A percentile compares a stretch with the other conserved stretches of the same genome.
These are phyloP conservation scores for Atrina japonica DNA, from an alignment of 2,888 invertebrate genomes.

Conservation along the genomic window DNA sequence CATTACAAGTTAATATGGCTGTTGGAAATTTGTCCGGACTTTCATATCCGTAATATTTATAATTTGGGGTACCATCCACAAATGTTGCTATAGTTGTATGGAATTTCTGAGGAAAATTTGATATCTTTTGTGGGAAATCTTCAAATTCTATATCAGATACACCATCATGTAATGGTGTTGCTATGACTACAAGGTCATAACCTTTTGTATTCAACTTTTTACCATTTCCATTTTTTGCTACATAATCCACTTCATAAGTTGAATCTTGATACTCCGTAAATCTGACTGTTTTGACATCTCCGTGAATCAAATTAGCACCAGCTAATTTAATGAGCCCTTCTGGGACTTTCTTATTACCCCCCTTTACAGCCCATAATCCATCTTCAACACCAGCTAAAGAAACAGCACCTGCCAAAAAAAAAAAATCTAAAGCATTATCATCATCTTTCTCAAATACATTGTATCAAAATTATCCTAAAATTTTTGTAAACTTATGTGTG, in stretches of 20 bases:
- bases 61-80: constrained; percentile 82
- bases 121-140: constrained; percentile 76
- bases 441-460: background rate
- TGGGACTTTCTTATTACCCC: constrained; percentile 83
- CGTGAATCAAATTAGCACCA: constrained; percentile 79
- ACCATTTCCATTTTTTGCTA: constrained; percentile 33
- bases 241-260: constrained; percentile 66
- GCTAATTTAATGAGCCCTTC: constrained; percentile 75
- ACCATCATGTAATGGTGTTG: constrained; percentile 82
- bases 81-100: constrained; percentile 84
- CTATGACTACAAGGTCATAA: constrained; percentile 84
- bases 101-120: constrained; percentile 69
- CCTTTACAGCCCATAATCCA: constrained; percentile 84
- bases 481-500: background rate
- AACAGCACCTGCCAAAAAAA: constrained; percentile 80
- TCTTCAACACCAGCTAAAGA: constrained; percentile 83
- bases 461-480: constrained; percentile 3
- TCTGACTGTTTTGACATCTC: constrained; percentile 74
- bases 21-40: constrained; percentile 73
- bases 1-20: constrained; percentile 82
- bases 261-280: constrained; percentile 60
- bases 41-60: constrained; percentile 80
- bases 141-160: constrained; percentile 81
- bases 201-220: constrained; percentile 52
- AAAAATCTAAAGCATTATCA: background rate